These are phyloP conservation scores for Erpetoichthys calabaricus DNA, from an alignment of 2,797 vertebrate species.

Conservation along the genomic window DNA sequence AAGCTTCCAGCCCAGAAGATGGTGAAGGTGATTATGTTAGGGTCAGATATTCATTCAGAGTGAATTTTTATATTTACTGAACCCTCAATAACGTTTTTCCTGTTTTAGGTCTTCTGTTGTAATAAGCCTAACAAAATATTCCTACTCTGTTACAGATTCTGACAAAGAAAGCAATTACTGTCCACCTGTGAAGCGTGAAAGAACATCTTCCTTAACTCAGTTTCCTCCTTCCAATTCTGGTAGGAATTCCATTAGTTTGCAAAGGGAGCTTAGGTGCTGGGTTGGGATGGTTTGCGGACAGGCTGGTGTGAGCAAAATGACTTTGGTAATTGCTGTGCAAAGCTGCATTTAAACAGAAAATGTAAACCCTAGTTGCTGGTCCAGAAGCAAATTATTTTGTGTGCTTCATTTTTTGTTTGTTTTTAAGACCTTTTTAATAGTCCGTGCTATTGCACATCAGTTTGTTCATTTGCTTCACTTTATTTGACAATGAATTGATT, in stretches of 20 bases:
- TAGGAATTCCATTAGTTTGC: slow-evolving; percentile 25
- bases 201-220: slow-evolving; percentile 80
- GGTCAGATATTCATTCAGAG: not conserved
- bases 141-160: slow-evolving; percentile 57
- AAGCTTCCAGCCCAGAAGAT: slow-evolving; percentile 88
- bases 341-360: too few relatives aligned
- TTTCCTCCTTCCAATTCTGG: slow-evolving; percentile 90
- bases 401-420: too few relatives aligned
- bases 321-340: too few relatives aligned
- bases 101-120: not conserved
- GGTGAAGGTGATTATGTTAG: slow-evolving; percentile 67
- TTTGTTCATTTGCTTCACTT: too few relatives aligned
- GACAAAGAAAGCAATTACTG: slow-evolving; percentile 83
- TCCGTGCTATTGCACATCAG: too few relatives aligned
- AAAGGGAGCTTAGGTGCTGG: not conserved
- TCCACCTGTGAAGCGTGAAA: slow-evolving; percentile 85
- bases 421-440: too few relatives aligned
- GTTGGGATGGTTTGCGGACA: not conserved
- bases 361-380: too few relatives aligned
- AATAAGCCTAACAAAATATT: not conserved
- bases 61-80: not conserved
- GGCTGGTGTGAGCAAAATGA: too few relatives aligned
- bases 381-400: too few relatives aligned
- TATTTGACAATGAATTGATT: too few relatives aligned
- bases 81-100: not conserved